Conservation (phyloP, 2,797 vertebrate genomes). For the Hoplostethus mediterraneus region DNA sequence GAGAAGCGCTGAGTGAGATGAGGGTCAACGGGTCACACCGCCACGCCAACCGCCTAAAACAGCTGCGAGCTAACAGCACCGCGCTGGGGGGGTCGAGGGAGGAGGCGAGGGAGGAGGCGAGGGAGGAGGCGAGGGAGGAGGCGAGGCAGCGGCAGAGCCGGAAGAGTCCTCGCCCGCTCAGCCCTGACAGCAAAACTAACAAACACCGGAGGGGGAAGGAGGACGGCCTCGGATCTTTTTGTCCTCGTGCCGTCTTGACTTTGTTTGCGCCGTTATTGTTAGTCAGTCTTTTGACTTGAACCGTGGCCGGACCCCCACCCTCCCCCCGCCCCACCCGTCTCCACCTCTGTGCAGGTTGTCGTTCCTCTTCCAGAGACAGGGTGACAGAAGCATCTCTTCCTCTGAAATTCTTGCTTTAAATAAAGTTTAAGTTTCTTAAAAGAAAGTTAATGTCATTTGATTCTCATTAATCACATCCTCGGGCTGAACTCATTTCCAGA, state of each 20-base stretch:
- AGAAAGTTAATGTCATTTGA: too few relatives aligned
- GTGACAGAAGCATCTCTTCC: slow-evolving; percentile 36
- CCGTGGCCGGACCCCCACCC: slow-evolving; percentile 20
- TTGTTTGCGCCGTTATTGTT: slow-evolving; percentile 32
- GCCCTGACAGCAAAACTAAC: slow-evolving; percentile 25
- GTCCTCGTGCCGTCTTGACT: slow-evolving; percentile 20
- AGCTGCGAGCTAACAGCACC: slow-evolving; percentile 65
- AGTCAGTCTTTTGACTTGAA: slow-evolving; percentile 23
- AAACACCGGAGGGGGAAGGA: slow-evolving; percentile 8
- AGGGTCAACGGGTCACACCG: slow-evolving; percentile 75
- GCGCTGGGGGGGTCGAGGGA: slow-evolving; percentile 34
- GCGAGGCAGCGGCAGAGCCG: slow-evolving; percentile 11
- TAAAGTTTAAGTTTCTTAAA: slow-evolving; percentile 12
- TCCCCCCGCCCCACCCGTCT: slow-evolving; percentile 13
- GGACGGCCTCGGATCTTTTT: slow-evolving; percentile 11
- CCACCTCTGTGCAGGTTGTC: slow-evolving; percentile 26
- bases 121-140: slow-evolving; percentile 9
- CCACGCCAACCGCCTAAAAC: too few relatives aligned
- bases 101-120: slow-evolving; percentile 13
- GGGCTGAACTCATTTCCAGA: too few relatives aligned
- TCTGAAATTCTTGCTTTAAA: slow-evolving; percentile 29
- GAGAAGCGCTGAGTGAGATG: slow-evolving; percentile 48
- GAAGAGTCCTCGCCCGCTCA: slow-evolving; percentile 6
- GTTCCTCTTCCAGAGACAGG: slow-evolving; percentile 23
- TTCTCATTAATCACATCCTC: too few relatives aligned